Conservation (phyloP, 2,113 vertebrate species). For the Madoqua kirkii region DNA sequence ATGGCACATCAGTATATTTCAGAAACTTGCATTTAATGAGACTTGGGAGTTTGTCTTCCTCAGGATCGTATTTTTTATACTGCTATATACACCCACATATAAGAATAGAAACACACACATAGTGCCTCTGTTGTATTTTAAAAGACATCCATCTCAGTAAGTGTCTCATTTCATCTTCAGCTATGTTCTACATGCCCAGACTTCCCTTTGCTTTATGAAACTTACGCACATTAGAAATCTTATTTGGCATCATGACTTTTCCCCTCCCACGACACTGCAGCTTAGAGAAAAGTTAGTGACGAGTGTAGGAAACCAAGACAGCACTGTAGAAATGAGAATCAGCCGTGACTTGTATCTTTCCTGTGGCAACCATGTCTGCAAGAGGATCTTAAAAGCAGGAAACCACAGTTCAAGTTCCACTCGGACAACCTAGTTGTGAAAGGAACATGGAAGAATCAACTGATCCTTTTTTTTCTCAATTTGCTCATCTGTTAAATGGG, state of each 20-base stretch:
- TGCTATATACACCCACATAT: background rate
- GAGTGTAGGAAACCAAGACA: background rate
- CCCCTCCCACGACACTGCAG: background rate
- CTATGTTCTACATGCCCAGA: accelerated
- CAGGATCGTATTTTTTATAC: background rate
- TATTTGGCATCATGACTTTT: background rate
- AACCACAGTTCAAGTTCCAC: background rate
- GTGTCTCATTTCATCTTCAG: background rate
- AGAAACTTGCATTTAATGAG: background rate
- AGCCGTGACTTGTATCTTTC: background rate
- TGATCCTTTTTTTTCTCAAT: background rate
- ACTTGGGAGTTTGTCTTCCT: background rate
- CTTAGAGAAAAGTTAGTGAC: background rate
- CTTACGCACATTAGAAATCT: background rate
- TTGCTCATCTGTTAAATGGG: background rate
- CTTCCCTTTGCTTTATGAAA: background rate
- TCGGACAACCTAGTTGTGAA: accelerated
- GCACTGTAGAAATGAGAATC: accelerated
- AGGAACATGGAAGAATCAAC: accelerated
- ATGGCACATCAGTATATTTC: background rate
- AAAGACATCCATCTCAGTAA: background rate
- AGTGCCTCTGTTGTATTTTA: background rate
- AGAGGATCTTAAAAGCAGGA: background rate
- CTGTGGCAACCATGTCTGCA: background rate
- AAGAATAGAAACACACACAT: background rate